Conservation (phyloP, 2,113 vertebrate species). For the Lophochroa leadbeateri region DNA sequence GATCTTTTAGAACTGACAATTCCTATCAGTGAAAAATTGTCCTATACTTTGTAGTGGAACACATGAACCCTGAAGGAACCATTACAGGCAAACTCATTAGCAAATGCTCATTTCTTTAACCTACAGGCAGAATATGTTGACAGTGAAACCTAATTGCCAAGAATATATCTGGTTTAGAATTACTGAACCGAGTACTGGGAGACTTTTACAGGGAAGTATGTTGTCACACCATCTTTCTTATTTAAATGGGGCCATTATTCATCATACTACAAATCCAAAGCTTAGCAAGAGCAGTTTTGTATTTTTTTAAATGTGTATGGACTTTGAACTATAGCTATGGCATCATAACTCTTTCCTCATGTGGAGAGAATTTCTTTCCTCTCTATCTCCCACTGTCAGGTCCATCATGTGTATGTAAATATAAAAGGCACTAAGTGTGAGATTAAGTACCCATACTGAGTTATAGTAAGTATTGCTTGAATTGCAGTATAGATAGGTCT, state of each 20-base stretch:
- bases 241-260: constrained; percentile 14
- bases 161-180: constrained; percentile 30
- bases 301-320: neutral
- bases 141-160: constrained; percentile 34
- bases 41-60: neutral
- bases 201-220: neutral
- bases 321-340: neutral
- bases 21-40: neutral
- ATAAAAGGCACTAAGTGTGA: neutral
- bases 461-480: neutral
- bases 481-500: neutral
- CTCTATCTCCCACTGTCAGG: neutral
- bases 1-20: neutral
- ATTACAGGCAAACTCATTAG: constrained; percentile 14
- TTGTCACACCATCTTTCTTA: neutral
- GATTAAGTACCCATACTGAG: neutral
- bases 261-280: neutral
- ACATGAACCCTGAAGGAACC: neutral
- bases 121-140: constrained; percentile 11
- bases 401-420: neutral
- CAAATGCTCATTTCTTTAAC: constrained; percentile 35
- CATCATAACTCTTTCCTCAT: neutral
- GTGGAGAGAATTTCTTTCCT: neutral
- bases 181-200: constrained; percentile 3
- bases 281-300: neutral